Percentiles rank a stretch among this genome's conserved stretches.
These are phyloP conservation scores for Blera fallax DNA, from an alignment of 2,888 invertebrate genomes.

Conservation along the genomic window DNA sequence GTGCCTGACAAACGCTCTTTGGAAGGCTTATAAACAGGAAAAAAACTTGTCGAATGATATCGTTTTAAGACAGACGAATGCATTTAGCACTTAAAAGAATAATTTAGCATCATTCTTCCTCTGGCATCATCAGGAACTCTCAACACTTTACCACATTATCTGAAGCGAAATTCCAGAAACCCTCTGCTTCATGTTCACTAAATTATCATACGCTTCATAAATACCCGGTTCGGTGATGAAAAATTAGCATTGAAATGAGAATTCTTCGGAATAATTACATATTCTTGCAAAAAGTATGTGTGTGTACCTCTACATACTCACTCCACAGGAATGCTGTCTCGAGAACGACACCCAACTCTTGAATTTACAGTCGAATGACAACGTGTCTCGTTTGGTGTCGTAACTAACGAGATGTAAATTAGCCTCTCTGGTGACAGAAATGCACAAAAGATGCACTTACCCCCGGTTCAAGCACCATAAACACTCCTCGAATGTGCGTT, in stretches of 20 bases:
- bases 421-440: slow-evolving; percentile 66
- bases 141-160: background rate
- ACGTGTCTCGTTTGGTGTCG: slow-evolving; percentile 40
- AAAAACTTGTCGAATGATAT: too few species aligned
- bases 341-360: slow-evolving; percentile 57
- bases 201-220: slow-evolving; percentile 57
- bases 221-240: slow-evolving; percentile 52
- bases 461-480: slow-evolving; percentile 47
- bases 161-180: background rate
- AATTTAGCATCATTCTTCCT: background rate
- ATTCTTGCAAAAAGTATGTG: slow-evolving; percentile 30
- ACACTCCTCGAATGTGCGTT: slow-evolving; percentile 30
- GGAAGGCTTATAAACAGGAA: too few species aligned
- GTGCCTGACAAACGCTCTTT: too few species aligned
- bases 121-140: background rate
- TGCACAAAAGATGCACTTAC: slow-evolving; percentile 56
- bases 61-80: too few species aligned
- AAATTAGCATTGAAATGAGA: slow-evolving; percentile 71
- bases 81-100: background rate
- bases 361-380: slow-evolving; percentile 40
- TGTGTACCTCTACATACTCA: slow-evolving; percentile 19
- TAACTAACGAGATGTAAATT: slow-evolving; percentile 70
- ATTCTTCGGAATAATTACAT: slow-evolving; percentile 63
- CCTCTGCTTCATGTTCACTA: background rate
- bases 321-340: slow-evolving; percentile 48